These are phyloP conservation scores for Hepsetus odoe DNA, from an alignment of 2,113 vertebrate species.

Conservation along the genomic window DNA sequence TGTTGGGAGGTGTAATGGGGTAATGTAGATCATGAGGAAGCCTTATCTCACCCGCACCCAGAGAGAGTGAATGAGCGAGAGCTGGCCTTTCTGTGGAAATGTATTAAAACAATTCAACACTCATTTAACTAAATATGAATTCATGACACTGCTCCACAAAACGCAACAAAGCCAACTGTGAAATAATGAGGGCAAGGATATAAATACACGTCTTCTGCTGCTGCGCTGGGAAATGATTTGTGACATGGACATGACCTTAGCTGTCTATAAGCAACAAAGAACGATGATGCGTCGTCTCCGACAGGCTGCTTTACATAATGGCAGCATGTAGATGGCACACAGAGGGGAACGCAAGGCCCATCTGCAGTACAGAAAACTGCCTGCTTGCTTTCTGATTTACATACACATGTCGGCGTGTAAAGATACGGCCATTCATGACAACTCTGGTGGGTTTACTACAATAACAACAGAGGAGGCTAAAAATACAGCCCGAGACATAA, in stretches of 20 bases:
- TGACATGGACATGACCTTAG: neutral
- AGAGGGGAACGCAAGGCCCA: neutral
- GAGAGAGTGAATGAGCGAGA: neutral
- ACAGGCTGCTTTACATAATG: neutral
- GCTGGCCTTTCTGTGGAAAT: neutral
- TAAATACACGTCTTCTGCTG: slow-evolving; percentile 13
- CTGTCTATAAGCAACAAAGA: neutral
- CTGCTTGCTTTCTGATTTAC: neutral
- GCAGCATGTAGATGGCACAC: neutral
- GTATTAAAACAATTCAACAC: neutral
- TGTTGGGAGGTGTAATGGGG: slow-evolving; percentile 49
- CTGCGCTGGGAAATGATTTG: neutral
- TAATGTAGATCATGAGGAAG: slow-evolving; percentile 70
- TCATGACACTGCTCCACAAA: neutral
- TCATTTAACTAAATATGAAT: neutral
- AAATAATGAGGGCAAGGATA: slow-evolving; percentile 1
- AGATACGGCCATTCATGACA: neutral
- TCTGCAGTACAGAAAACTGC: neutral
- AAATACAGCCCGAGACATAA: neutral
- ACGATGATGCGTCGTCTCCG: neutral
- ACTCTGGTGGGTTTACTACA: slow-evolving; percentile 2
- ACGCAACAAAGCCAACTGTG: neutral
- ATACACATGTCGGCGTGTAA: neutral
- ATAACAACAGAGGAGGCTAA: neutral
- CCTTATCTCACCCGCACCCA: neutral